Conservation (phyloP, 2,888 invertebrate species). For the Clunio marinus region DNA sequence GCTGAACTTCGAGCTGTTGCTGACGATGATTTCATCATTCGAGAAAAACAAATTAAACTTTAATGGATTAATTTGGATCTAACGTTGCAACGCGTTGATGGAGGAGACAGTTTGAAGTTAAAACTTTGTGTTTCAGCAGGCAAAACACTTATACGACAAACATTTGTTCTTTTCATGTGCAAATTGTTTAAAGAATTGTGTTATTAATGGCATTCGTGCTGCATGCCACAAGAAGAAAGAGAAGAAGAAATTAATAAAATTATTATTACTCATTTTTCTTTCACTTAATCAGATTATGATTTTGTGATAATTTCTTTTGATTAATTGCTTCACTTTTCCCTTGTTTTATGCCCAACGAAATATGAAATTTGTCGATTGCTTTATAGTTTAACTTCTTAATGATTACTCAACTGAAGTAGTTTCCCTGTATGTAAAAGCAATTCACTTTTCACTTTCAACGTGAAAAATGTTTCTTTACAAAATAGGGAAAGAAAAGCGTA, state of each 20-base stretch:
- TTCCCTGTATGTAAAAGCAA: too few species aligned
- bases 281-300: not conserved
- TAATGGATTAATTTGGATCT: too few species aligned
- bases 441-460: not conserved
- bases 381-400: too few species aligned
- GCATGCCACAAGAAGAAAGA: not conserved
- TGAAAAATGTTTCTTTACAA: too few species aligned
- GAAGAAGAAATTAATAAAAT: not conserved
- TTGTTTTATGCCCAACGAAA: not conserved
- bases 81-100: too few species aligned
- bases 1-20: too few species aligned
- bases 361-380: not conserved
- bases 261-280: not conserved
- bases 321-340: slow-evolving; percentile 1
- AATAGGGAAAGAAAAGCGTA: slow-evolving; percentile 21
- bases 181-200: not conserved
- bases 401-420: not conserved
- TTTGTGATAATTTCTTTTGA: slow-evolving; percentile 8
- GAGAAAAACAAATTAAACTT: too few species aligned
- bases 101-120: too few species aligned
- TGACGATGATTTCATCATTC: too few species aligned
- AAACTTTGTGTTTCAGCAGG: too few species aligned
- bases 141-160: not conserved
- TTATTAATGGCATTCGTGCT: not conserved
- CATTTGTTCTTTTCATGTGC: not conserved